Evolutionary conservation across 2,888 invertebrate genomes (phyloP), one percentile per base, ranked within the genome.

Genomic region (Rhamphomyia laevipes): DNA sequence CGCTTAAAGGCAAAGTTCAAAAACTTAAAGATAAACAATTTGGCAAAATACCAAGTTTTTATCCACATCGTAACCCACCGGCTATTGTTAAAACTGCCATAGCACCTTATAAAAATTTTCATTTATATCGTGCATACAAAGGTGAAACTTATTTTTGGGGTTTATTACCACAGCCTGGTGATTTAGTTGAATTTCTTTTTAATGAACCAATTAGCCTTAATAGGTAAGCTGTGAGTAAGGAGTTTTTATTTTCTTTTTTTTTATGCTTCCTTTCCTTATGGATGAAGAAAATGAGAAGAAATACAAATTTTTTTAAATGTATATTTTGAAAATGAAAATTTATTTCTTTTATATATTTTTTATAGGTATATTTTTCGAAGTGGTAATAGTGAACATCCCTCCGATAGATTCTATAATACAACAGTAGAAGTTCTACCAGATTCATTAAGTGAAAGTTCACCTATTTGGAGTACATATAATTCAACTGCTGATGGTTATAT

Each of bases 131-230:
- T 56, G 94, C 93, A 4, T 96, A 96, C 65, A 74, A 77, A 17
- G 95, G 96, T 0, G 82, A 84, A 55, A 82, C 84, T 0, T 93
- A 84, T 65, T 96, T 94, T 70, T 95, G 94, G 95, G 94, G 91
- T 0, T 70, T 87, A 11, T 73, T 85, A 38, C 95, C 95, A 0
- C 84, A 83, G 60, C 79, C 81, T 11, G 91, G 87, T 3, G 90
- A 93, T 66, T 74, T 80, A 49, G 74, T 94, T 17, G 78, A 82
- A 56, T 86, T 95, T 65, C 81, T 81, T 66, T 93, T 94, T 65
- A 70, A 75, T 44, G 77, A 80, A 47, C 89, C 93, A 18, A 74
- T 81, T 53, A 61, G 67, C 57, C 67, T 90, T 52, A 79, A 80
- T 63, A 80, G 77, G 88, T 87, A 67, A 67, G 50, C 48, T 12